Base-by-base conservation (phyloP, 2,113 vertebrate genomes). In the Hippocampus barbouri region DNA sequence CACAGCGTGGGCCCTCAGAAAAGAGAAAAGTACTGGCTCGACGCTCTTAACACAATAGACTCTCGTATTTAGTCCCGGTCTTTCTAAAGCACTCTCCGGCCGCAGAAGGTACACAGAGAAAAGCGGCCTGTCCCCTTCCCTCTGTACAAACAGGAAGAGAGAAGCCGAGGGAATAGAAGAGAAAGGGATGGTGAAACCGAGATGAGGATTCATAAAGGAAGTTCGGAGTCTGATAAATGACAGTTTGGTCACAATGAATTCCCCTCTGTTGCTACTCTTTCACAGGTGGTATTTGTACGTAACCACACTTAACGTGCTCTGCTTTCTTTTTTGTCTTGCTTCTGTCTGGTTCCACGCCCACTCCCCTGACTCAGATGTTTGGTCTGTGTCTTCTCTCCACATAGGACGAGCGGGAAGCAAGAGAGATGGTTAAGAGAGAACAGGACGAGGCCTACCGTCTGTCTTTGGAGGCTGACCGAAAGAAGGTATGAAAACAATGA, bases 401-500 rank as follows among this genome's bases (percentile, higher is more conserved):
- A 54, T 86, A 99, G 97, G 97, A 98, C 80, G 97, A 99, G 79
- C 95, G 97, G 67, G 97, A 98, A 88, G 97, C 97, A 16, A 95
- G 97, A 89, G 97, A 99, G 89, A 96, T 93, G 75, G 95, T 99
- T 91, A 99, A 99, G 77, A 93, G 96, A 78, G 97, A 99, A 76
- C 97, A 99, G 85, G 97, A 99, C 51, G 97, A 99, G 85, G 97
- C 97, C 0, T 99, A 99, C 83, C 95, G 95, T 75, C 85, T 99
- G 87, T 99, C 97, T 0, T 91, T 99, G 82, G 97, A 98, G 89
- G 97, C 97, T 15, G 97, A 99, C 89, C 94, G 97, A 80, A 98
- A 97, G 49, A 99, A 99, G 94, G 97, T 99, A 86, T 43, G 68
- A 68, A 5, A 66, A 18, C 18, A 18, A 66, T 51, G 4, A 74